Percentiles rank a stretch among this genome's conserved stretches.
Conservation (phyloP, 2,888 invertebrate species). For the Himalopsyche japonica region DNA sequence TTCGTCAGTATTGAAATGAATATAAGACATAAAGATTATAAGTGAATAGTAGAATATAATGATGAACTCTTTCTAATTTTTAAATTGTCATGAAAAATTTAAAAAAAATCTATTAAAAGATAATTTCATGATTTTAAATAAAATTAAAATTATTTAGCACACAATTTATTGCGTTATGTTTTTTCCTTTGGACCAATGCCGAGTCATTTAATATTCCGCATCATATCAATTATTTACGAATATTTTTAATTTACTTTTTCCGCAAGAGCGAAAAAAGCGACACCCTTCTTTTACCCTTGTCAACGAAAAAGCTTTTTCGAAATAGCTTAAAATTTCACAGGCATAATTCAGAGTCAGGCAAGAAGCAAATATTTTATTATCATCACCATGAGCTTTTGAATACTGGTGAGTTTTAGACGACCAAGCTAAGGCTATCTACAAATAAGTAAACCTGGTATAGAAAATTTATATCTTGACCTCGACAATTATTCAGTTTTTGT, state of each 20-base stretch:
- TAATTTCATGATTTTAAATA: no score
- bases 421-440: neutral
- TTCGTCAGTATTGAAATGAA: no score
- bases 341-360: neutral
- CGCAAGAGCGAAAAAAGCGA: neutral
- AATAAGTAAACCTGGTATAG: neutral
- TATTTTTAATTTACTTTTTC: neutral
- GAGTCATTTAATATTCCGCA: neutral
- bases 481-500: neutral
- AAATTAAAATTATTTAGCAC: no score
- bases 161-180: no score
- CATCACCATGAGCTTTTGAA: neutral
- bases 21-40: no score
- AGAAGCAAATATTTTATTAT: neutral
- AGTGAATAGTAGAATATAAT: no score
- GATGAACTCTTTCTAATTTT: no score
- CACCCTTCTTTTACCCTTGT: neutral
- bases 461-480: neutral
- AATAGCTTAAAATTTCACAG: neutral
- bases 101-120: no score
- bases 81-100: no score
- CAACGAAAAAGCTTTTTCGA: neutral
- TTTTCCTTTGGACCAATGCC: neutral
- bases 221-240: neutral
- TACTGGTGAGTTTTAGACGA: neutral